phyloP scores from a whole-genome alignment of 2,113 vertebrate species.

The Crypturellus undulatus region DNA sequence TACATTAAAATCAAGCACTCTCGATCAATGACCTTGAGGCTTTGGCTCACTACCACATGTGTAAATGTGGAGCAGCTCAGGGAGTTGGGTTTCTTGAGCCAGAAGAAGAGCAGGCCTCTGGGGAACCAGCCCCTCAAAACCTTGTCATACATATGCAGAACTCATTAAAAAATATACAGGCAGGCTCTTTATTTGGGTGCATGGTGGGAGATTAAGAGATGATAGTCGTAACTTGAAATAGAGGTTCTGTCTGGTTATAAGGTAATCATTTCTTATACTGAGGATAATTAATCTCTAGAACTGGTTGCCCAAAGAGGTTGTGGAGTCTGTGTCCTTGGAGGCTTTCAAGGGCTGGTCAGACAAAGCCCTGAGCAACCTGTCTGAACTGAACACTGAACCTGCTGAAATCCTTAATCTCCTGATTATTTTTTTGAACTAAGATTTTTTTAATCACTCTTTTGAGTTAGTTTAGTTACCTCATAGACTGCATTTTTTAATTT shows the following conservation, averaged over 20 bases:
- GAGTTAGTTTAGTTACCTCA: neutral
- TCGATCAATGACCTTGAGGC: neutral
- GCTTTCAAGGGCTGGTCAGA: neutral
- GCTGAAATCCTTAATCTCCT: neutral
- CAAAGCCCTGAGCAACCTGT: neutral
- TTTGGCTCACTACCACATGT: neutral
- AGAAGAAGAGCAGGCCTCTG: neutral
- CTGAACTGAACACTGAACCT: neutral
- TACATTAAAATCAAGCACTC: neutral
- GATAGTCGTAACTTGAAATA: too few species aligned
- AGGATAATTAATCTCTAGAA: neutral
- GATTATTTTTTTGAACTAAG: neutral
- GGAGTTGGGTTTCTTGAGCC: neutral
- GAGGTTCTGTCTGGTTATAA: too few species aligned
- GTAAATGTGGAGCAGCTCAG: neutral
- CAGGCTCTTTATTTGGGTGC: neutral
- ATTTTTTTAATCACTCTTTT: neutral
- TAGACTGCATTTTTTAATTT: neutral
- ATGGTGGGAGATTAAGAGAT: too few species aligned
- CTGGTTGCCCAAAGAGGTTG: neutral
- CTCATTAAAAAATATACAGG: neutral
- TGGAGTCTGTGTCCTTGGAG: neutral
- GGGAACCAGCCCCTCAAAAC: neutral
- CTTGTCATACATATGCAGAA: neutral
- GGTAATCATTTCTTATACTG: neutral